Evolutionary conservation across 2,888 invertebrate genomes (phyloP), one percentile per base, ranked within the genome.

Genomic region (Xanthia icteritia): DNA sequence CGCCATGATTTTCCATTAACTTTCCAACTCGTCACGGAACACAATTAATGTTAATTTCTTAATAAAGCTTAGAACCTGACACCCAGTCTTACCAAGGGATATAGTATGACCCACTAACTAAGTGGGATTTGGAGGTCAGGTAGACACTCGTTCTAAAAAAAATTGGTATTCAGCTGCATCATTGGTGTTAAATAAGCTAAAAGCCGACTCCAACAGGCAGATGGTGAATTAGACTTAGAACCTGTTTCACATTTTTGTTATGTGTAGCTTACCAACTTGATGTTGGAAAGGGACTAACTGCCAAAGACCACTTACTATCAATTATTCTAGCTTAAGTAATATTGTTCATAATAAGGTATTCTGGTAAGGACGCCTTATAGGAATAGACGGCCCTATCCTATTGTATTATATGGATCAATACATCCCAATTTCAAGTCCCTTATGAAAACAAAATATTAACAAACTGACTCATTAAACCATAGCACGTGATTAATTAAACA

Each of bases 401-500:
- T n/a, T n/a, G 9, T 11, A n/a, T n/a, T n/a, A 11, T 54, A 54
- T 54, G 54, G 0, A 9, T 31, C 31, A 31, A 31, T 39, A 64
- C 6, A 39, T 13, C 15, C 15, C 27, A 45, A 45, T 68, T 36
- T 65, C 13, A 39, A 6, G 9, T 1, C 11, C 27, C 1, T 20
- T 45, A 77, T 17, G 15, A 36, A 78, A 65, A 23, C 23, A 39
- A 17, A 66, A 6, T 20, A 39, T 42, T n/a, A 61, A 31, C 51
- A n/a, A n/a, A 8, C n/a, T 45, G 51, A 65, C 31, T 76, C 70
- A 42, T 60, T 67, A 58, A 63, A 81, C 63, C 54, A 39, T n/a
- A 31, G 11, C 45, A 65, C 51, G 70, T 78, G 31, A 48, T 67
- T 64, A 78, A 82, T 63, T 67, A 36, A 82, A 67, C 70, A 69